Percentiles rank a stretch among this genome's conserved stretches.
Conservation (phyloP, 2,797 vertebrate species). For the Aselliscus stoliczkanus region DNA sequence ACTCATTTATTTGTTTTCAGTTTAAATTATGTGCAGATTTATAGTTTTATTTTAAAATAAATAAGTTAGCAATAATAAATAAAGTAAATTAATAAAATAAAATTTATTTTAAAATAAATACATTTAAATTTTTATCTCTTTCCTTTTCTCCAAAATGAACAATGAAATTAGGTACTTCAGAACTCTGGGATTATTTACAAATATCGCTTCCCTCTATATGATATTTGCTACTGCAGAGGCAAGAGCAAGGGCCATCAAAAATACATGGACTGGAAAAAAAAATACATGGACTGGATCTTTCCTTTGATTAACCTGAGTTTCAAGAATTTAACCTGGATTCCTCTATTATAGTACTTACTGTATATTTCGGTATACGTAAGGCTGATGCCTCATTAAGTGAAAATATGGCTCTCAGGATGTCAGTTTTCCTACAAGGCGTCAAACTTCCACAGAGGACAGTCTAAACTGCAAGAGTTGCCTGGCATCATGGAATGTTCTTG, state of each 20-base stretch:
- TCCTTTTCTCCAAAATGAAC: background rate
- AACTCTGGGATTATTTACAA: background rate
- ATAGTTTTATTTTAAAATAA: conserved; percentile 32
- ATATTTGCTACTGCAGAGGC: background rate
- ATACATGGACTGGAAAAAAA: background rate
- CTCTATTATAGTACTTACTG: no score
- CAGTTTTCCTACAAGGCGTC: background rate
- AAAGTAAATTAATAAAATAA: background rate
- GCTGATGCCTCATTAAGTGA: background rate
- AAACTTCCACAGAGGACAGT: background rate
- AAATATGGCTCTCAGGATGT: background rate
- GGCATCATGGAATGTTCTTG: background rate
- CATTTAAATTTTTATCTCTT: background rate
- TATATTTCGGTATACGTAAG: background rate
- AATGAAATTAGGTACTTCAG: background rate
- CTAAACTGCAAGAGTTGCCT: background rate
- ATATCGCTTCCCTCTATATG: background rate
- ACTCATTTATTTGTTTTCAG: background rate
- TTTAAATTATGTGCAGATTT: background rate
- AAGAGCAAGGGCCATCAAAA: background rate
- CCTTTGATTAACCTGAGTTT: background rate
- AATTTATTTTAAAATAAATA: background rate
- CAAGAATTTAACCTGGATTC: background rate
- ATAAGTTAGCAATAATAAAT: background rate
- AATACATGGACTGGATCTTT: background rate